Evolutionary conservation across 2,797 vertebrate genomes (phyloP).

Genomic region (Trachops cirrhosus): DNA sequence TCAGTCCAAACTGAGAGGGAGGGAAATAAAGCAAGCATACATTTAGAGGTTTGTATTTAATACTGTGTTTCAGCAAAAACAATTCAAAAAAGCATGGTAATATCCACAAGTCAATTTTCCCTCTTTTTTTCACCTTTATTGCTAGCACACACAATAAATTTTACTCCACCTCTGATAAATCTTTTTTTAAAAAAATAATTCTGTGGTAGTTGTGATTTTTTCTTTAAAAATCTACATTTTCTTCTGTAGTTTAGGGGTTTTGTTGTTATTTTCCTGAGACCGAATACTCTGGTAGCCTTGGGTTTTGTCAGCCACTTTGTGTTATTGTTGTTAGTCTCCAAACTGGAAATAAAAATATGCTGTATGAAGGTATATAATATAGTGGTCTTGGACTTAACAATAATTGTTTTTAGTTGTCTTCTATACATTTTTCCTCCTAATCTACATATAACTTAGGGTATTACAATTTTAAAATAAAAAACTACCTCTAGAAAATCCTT

Average conservation of each 20-base stretch:
- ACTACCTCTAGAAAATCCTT: not conserved
- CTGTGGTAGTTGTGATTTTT: not conserved
- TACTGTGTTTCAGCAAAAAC: not conserved
- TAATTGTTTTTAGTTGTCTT: not conserved
- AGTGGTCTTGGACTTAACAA: not conserved
- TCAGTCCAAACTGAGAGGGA: not conserved
- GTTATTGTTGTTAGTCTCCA: not conserved
- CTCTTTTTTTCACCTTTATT: not conserved
- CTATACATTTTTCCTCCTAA: not conserved
- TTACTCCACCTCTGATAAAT: not conserved
- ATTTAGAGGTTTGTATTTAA: not conserved
- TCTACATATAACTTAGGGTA: not conserved
- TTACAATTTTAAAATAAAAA: conserved; percentile 35
- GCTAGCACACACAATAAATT: not conserved
- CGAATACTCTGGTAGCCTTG: not conserved
- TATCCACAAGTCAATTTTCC: not conserved
- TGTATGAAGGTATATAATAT: not conserved
- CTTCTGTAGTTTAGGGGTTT: not conserved
- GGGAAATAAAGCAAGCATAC: not conserved
- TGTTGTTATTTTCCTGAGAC: not conserved
- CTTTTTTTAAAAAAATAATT: conserved; percentile 6
- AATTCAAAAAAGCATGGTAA: not conserved
- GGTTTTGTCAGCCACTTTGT: not conserved
- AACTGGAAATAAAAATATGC: not conserved
- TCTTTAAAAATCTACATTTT: conserved; percentile 5